These are phyloP conservation scores for Cichladusa arquata DNA, from an alignment of 2,113 vertebrate species.

Conservation along the genomic window DNA sequence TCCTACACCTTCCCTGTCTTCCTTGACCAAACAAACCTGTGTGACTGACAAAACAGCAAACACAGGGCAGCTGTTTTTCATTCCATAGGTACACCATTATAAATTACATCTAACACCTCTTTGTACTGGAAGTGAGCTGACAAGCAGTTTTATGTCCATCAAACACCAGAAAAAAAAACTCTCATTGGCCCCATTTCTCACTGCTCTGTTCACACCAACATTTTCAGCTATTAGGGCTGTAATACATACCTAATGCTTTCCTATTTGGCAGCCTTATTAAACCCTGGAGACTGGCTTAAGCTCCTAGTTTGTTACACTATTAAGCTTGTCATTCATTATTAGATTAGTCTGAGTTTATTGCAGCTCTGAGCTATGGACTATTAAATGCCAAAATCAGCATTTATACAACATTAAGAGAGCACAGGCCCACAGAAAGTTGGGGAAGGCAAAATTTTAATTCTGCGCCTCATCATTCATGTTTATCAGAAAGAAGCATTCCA, in stretches of 20 bases:
- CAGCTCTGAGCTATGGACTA: not conserved
- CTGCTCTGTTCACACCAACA: not conserved
- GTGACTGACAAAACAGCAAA: not conserved
- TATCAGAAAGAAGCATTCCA: not conserved
- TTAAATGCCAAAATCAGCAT: slow-evolving; percentile 13
- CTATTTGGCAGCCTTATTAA: slow-evolving; percentile 46
- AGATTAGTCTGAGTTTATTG: slow-evolving; percentile 29
- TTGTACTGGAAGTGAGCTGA: not conserved
- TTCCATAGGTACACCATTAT: not conserved
- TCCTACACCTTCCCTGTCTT: not conserved
- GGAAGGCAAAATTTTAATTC: not conserved
- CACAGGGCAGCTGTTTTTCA: not conserved
- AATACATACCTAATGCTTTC: slow-evolving; percentile 39
- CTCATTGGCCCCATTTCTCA: not conserved
- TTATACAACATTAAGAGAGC: not conserved
- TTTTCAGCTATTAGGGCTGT: not conserved
- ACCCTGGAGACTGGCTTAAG: slow-evolving; percentile 25
- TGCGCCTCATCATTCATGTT: not conserved
- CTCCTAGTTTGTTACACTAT: slow-evolving; percentile 26
- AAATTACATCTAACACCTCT: not conserved
- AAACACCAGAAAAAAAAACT: not conserved
- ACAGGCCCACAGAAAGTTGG: not conserved
- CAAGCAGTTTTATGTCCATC: not conserved
- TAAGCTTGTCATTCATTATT: slow-evolving; percentile 53
- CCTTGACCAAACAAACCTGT: not conserved